A percentile compares a stretch with the other conserved stretches of the same genome.
These are phyloP conservation scores for Australoheros facetus DNA, from an alignment of 2,797 vertebrate species.

Conservation along the genomic window DNA sequence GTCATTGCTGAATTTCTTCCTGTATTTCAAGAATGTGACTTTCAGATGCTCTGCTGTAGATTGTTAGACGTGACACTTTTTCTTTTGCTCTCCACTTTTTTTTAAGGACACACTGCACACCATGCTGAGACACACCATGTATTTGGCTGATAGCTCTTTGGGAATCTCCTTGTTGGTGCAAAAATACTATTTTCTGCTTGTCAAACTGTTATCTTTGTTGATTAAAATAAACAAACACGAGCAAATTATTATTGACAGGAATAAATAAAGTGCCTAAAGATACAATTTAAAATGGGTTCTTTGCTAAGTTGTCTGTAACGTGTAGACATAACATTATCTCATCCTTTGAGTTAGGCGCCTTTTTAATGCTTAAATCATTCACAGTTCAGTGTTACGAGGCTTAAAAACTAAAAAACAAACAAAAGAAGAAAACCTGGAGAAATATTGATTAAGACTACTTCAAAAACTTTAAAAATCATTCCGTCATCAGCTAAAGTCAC, in stretches of 20 bases:
- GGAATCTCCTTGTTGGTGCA: neutral
- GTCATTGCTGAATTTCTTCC: neutral
- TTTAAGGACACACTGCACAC: neutral
- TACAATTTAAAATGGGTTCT: neutral
- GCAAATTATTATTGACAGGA: no score
- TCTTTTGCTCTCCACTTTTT: neutral
- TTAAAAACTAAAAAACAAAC: no score
- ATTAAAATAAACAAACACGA: neutral
- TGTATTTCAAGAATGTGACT: neutral
- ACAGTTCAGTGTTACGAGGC: no score
- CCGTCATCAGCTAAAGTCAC: no score
- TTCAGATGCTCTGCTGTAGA: neutral
- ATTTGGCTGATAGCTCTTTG: neutral
- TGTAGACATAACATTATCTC: neutral
- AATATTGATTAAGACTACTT: no score
- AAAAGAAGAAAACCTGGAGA: no score
- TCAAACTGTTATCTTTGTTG: neutral
- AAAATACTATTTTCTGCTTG: neutral
- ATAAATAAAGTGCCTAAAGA: neutral
- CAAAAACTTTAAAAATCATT: no score
- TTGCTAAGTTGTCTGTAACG: neutral
- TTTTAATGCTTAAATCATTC: neutral
- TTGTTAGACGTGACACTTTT: neutral
- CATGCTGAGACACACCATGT: neutral
- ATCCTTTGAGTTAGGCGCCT: rapidly evolving